Evolutionary conservation across 2,888 invertebrate species (phyloP), one percentile per base, ranked within the genome.

Genomic region (Entomobrya proxima): DNA sequence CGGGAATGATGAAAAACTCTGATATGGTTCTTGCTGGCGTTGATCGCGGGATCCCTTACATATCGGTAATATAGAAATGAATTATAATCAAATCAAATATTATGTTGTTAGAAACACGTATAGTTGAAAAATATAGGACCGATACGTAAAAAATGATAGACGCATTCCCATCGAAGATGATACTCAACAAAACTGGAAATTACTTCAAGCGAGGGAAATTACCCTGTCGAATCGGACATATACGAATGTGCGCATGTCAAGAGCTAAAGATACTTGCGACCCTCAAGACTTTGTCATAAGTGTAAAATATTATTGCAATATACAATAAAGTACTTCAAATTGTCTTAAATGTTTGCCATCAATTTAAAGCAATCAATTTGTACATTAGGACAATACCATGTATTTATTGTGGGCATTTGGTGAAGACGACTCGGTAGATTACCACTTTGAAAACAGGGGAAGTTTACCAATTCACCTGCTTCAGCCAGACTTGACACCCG

Each of bases 351-450:
- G n/a, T n/a, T n/a, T n/a, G n/a, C n/a, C n/a, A 37, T 67, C 32
- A 67, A 18, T 37, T 67, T 11, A 4, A 30, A 30, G n/a, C 2
- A 13, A 30, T 5, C n/a, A 40, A 9, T 40, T 64, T 47, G 18
- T 27, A 11, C 4, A 32, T 1, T 18, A 85, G 85, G 85, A 85
- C n/a, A 77, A 85, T 24, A 75, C 75, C 7, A 64, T 85, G 37
- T 37, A 80, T 21, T 44, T 85, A 5, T 5, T 85, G 11, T 85
- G 85, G 85, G 85, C 85, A 18, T 85, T 67, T 58, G 85, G 85
- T 0, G 75, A 85, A 67, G 50, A 85, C 40, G 85, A 85, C 35
- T 18, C 50, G 1, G 13, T 79, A 0, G 79, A 85, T 21, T 85
- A 85, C 35, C 85, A 85, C n/a, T 67, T 75, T 37, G 32, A 72